Base-by-base conservation (phyloP, 2,797 vertebrate species). In the Ciconia nigra region DNA sequence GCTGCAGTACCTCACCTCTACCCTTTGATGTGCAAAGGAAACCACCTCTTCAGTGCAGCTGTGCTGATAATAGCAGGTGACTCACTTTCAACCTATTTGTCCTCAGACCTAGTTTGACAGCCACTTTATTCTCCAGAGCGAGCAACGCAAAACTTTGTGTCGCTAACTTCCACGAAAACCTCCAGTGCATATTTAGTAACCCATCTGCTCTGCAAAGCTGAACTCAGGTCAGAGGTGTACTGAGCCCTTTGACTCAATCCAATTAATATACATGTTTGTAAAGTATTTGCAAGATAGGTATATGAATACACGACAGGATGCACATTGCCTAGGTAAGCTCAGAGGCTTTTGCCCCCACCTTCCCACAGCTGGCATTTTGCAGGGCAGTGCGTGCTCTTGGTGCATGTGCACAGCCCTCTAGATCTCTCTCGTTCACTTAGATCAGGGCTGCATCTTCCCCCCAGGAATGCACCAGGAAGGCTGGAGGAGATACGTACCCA, bases 91-190 rank as follows among this genome's bases (percentile, higher is more conserved):
- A 47, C 78, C 72, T 83, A 58, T 77, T 78, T 89, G 65, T 81
- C 89, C 79, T 93, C 90, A 94, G 93, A 96, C 94, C 92, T 87
- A 94, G 76, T 94, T 96, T 90, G 95, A 78, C 66, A 96, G 79
- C 8, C 72, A 47, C 72, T 91, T 91, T 58, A 46, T 18, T 83
- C 79, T 83, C 76, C 67, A 83, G 54, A 58, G 54, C 1, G 14
- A 85, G 79, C 72, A 86, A 69, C 62, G 79, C 42, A 70, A 63
- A 96, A 90, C 77, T 88, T 84, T 61, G 61, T 97, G 94, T 78
- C 31, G 7, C 74, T 52, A 74, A 58, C 92, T 73, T 13, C 31
- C 14, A 55, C 0, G 0, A 57, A 87, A 96, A 25, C 57, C 47
- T 66, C 31, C n/a, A 52, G 81, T 9, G 39, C 2, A 3, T 39